Conservation (phyloP, 1,140 invertebrate species). For the Caerostris darwini region DNA sequence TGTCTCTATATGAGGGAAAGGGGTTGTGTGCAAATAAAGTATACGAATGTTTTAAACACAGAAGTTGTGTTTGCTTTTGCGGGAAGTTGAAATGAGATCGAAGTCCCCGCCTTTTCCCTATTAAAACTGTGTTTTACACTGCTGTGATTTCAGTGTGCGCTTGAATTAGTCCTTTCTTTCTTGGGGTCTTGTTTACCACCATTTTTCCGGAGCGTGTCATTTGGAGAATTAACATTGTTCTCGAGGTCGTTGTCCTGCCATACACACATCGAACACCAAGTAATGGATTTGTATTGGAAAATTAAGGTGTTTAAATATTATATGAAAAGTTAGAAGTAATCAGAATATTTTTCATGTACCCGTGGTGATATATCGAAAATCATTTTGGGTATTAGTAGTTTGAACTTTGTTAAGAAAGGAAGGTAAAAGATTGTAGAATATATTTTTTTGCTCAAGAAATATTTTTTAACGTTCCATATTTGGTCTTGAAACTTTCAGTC, state of each 20-base stretch:
- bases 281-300: constrained; percentile 4
- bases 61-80: constrained; percentile 47
- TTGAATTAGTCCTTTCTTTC: background rate
- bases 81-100: background rate
- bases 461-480: too few species aligned
- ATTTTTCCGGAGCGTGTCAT: background rate
- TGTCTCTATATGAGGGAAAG: constrained; percentile 61
- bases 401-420: too few species aligned
- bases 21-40: constrained; percentile 68
- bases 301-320: background rate
- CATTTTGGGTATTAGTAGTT: too few species aligned
- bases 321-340: too few species aligned
- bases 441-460: too few species aligned
- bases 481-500: too few species aligned
- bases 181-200: background rate
- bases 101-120: background rate
- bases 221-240: background rate
- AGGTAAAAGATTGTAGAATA: too few species aligned
- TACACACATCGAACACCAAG: background rate
- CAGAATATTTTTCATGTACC: too few species aligned
- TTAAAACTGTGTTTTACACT: constrained; percentile 37
- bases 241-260: background rate
- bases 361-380: too few species aligned
- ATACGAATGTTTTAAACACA: constrained; percentile 24
- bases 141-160: background rate